phyloP scores from a whole-genome alignment of 2,797 vertebrate species.

The Limosa lapponica region DNA sequence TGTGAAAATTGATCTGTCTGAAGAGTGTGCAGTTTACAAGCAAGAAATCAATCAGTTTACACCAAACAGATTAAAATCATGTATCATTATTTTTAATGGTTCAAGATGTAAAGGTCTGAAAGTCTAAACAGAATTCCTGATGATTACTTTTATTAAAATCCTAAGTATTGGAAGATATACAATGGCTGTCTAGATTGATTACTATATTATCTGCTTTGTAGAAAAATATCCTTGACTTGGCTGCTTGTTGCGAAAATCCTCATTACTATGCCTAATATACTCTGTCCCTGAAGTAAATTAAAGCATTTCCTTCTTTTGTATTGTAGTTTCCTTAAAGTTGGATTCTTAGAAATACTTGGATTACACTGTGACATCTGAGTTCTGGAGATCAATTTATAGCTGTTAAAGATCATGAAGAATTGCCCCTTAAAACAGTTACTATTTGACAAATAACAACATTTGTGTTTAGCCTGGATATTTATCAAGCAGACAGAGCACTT shows the following conservation, averaged over 20 bases:
- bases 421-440: slow-evolving; percentile 74
- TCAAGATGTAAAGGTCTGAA: slow-evolving; percentile 64
- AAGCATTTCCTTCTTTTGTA: slow-evolving; percentile 37
- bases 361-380: slow-evolving; percentile 42
- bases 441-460: slow-evolving; percentile 79
- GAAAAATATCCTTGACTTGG: slow-evolving; percentile 58
- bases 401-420: slow-evolving; percentile 74
- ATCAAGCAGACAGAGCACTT: slow-evolving; percentile 77
- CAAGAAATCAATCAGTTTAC: slow-evolving; percentile 74
- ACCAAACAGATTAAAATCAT: slow-evolving; percentile 74
- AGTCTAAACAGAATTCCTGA: slow-evolving; percentile 68
- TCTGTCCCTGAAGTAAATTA: slow-evolving; percentile 63
- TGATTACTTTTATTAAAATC: slow-evolving; percentile 68
- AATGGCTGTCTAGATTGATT: slow-evolving; percentile 57
- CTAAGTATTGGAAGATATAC: slow-evolving; percentile 48
- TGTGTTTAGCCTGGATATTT: slow-evolving; percentile 77
- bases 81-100: slow-evolving; percentile 75
- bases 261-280: slow-evolving; percentile 51
- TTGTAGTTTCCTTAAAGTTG: slow-evolving; percentile 44
- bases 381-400: slow-evolving; percentile 70
- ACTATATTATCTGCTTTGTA: slow-evolving; percentile 45
- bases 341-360: slow-evolving; percentile 53
- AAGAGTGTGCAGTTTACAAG: slow-evolving; percentile 70
- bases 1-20: slow-evolving; percentile 73
- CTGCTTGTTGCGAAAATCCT: slow-evolving; percentile 48